Conservation (phyloP, 2,888 invertebrate genomes). For the Plemyria rubiginata region DNA sequence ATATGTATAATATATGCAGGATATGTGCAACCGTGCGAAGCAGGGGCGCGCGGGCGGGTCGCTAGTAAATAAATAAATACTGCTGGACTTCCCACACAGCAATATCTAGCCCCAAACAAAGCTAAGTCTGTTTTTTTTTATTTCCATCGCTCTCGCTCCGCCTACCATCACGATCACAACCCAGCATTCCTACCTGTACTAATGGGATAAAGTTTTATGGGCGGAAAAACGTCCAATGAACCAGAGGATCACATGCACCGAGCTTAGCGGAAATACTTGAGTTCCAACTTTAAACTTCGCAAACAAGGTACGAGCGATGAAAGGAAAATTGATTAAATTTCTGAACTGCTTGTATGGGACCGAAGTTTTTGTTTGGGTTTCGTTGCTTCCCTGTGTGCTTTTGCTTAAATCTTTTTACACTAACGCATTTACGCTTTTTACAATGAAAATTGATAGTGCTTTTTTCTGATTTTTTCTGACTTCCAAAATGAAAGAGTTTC, state of each 20-base stretch:
- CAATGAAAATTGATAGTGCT: too few species aligned
- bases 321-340: conserved; percentile 34
- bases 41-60: too few species aligned
- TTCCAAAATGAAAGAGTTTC: too few species aligned
- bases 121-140: neutral
- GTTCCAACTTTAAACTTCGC: conserved; percentile 21
- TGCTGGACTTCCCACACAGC: too few species aligned
- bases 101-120: too few species aligned
- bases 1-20: too few species aligned
- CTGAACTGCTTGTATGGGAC: conserved; percentile 16
- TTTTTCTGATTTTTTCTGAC: too few species aligned
- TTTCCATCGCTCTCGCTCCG: conserved; percentile 23
- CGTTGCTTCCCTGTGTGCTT: neutral
- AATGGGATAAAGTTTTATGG: conserved; percentile 60
- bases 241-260: conserved; percentile 47
- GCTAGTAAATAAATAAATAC: too few species aligned
- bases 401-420: neutral
- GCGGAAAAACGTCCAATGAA: conserved; percentile 56
- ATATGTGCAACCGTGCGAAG: too few species aligned
- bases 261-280: conserved; percentile 26
- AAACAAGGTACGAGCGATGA: conserved; percentile 26
- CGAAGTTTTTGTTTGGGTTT: conserved; percentile 7
- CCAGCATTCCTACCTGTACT: conserved; percentile 52
- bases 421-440: neutral
- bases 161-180: conserved; percentile 17